Evolutionary conservation across 2,113 vertebrate species (phyloP).

Genomic region (Tachuris rubrigastra): DNA sequence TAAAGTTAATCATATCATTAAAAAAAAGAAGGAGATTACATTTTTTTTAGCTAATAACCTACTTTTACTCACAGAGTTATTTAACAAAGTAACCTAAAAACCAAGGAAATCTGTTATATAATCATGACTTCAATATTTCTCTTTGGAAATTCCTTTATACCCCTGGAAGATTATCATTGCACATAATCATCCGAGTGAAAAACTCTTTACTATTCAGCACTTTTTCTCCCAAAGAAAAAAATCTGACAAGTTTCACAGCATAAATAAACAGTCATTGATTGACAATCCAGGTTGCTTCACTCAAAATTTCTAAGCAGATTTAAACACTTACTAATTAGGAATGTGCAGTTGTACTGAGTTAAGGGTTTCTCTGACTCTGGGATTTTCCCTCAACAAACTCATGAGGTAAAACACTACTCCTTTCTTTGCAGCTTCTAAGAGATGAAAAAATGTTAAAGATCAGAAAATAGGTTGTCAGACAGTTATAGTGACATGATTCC

Average conservation of each 20-base stretch:
- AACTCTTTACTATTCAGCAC: neutral
- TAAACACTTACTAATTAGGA: neutral
- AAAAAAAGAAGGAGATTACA: neutral
- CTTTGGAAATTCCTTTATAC: neutral
- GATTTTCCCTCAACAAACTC: neutral
- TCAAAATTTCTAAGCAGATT: neutral
- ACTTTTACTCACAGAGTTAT: neutral
- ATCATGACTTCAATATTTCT: neutral
- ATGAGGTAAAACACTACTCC: neutral
- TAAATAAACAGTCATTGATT: neutral
- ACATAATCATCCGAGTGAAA: neutral
- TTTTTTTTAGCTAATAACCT: neutral
- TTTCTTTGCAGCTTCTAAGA: neutral
- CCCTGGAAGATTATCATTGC: neutral
- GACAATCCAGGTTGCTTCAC: neutral
- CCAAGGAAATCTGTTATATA: neutral
- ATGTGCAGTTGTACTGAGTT: neutral
- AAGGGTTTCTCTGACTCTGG: neutral
- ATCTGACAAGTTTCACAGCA: neutral
- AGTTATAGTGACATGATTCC: neutral
- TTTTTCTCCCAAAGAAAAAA: neutral
- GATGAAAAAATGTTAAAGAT: neutral
- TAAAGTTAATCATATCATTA: neutral
- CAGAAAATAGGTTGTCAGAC: neutral
- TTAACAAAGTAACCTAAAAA: neutral